Base-by-base conservation (phyloP, 2,888 invertebrate genomes). In the Caenorhabditis afra region DNA sequence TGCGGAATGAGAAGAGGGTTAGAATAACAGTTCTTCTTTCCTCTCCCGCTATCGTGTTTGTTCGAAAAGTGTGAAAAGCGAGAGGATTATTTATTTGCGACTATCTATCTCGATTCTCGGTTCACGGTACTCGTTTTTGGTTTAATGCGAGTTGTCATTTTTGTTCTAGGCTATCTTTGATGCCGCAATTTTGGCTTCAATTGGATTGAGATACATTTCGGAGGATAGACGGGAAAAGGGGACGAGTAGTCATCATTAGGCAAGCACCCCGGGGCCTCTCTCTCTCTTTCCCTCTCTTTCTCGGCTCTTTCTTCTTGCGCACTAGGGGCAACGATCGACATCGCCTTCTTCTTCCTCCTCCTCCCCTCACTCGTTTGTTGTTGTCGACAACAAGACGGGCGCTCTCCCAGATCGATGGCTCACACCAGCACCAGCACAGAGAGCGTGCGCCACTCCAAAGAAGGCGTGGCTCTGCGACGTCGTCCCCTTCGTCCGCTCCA, bases 351-450 rank as follows among this genome's bases (percentile, higher is more conserved):
- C 59, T 50, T 50, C 47, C 29, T 62, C 65, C 37, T 41, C 39
- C 20, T 41, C 41, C 65, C 37, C 23, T 22, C 20, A 29, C 41
- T 73, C 64, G 64, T 64, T 73, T 73, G 66, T 74, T 66, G 74
- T 65, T 39, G 66, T 49, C 66, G 59, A 61, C 74, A 74, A 74
- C 74, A 66, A 74, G 66, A 50, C 49, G 59, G 37, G 62, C 44
- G 53, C 66, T 58, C 74, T 49, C 49, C 59, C 67, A 53, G 67
- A 75, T 67, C 75, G 75, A 67, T 75, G 66, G 66, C 75, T 62
- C 62, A 59, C 65, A 53, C 58, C 74, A 74, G 57, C 66, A 29
- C 29, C 29, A 29, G 29, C 29, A 29, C 29, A 29, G 29, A 52
- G 16, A 45, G 58, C 58, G 23, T 20, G 59, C 66, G 59, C 59